Evolutionary conservation across 2,113 vertebrate species (phyloP).

Genomic region (Dendropsophus ebraccatus): DNA sequence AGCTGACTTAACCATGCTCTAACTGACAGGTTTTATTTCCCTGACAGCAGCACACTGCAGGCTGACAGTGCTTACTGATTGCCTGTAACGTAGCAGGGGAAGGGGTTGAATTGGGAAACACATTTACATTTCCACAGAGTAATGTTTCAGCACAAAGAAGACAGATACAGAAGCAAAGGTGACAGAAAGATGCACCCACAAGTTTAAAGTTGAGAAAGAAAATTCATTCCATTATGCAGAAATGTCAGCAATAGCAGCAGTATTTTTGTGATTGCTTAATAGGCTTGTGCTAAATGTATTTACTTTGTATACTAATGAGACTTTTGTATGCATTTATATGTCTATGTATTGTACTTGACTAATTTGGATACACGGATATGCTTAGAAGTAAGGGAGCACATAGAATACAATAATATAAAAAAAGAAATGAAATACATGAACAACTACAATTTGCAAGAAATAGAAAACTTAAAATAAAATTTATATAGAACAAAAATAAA

Average conservation of each 20-base stretch:
- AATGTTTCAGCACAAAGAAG: constrained; percentile 42
- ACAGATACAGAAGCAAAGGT: constrained; percentile 45
- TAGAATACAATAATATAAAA: background rate
- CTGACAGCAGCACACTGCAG: constrained; percentile 50
- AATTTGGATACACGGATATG: too few species aligned
- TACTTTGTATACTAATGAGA: constrained; percentile 23
- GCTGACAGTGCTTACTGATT: constrained; percentile 47
- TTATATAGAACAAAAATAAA: background rate
- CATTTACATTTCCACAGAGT: constrained; percentile 53
- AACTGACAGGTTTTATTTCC: constrained; percentile 51
- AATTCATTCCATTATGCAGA: constrained; percentile 32
- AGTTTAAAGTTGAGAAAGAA: constrained; percentile 60
- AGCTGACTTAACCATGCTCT: constrained; percentile 40
- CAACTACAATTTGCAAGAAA: background rate
- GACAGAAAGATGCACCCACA: constrained; percentile 63
- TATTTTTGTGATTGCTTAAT: constrained; percentile 9
- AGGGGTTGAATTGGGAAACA: constrained; percentile 12
- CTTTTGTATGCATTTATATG: background rate
- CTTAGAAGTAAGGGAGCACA: background rate
- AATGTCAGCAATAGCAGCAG: constrained; percentile 19
- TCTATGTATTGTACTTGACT: background rate
- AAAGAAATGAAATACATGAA: background rate
- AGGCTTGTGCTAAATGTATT: constrained; percentile 1
- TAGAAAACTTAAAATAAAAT: background rate
- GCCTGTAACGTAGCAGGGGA: constrained; percentile 16